Conservation (phyloP, 2,113 vertebrate species). For the Triplophysa siluroides region DNA sequence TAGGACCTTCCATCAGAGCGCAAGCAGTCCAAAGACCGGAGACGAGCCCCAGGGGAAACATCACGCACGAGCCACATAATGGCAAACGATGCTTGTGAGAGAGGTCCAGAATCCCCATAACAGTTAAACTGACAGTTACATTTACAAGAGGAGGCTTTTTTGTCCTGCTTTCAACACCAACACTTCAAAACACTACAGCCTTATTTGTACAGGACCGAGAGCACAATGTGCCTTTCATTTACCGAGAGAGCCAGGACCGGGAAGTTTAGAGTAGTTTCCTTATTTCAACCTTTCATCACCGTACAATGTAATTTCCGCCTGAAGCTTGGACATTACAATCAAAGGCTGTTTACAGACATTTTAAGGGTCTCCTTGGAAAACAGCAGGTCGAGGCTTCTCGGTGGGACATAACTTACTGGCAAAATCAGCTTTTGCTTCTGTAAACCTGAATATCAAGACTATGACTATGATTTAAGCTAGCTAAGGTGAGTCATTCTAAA, state of each 20-base stretch:
- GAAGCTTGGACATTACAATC: constrained; percentile 20
- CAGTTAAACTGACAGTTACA: constrained; percentile 37
- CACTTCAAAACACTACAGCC: constrained; percentile 4
- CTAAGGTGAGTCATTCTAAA: not conserved
- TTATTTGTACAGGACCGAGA: constrained; percentile 17
- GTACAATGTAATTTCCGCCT: not conserved
- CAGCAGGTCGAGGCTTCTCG: constrained; percentile 2
- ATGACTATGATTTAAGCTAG: not conserved
- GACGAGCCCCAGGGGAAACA: constrained; percentile 2
- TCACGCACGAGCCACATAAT: constrained; percentile 17
- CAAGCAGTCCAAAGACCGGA: constrained; percentile 32
- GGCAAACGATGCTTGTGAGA: constrained; percentile 19
- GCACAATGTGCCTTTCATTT: constrained; percentile 23
- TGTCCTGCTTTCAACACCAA: not conserved
- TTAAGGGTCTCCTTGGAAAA: constrained; percentile 1
- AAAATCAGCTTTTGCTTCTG: not conserved
- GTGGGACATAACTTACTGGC: not conserved
- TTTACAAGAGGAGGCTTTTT: constrained; percentile 9
- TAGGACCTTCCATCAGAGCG: constrained; percentile 19
- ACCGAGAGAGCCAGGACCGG: constrained; percentile 41
- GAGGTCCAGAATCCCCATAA: constrained; percentile 36
- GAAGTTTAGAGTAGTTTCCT: constrained; percentile 16
- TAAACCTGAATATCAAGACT: not conserved
- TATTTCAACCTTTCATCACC: constrained; percentile 13
- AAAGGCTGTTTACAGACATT: constrained; percentile 9